Percentiles rank a stretch among this genome's conserved stretches.
phyloP scores from a whole-genome alignment of 2,113 vertebrate species.

The Tyrannus savana region DNA sequence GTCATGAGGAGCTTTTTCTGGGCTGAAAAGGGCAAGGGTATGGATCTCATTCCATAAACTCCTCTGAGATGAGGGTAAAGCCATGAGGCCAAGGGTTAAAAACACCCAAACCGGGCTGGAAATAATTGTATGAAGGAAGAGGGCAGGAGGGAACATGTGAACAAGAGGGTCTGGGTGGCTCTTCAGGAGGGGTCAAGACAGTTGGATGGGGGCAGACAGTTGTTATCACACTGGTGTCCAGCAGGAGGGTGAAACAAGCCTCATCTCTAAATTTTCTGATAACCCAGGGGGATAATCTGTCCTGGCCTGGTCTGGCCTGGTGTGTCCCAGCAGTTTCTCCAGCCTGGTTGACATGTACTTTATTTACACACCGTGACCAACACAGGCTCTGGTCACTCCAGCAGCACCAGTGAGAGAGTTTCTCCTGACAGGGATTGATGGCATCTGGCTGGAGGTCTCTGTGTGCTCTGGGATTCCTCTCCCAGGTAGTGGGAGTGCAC shows the following conservation, averaged over 20 bases:
- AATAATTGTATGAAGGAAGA: neutral
- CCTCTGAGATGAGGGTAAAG: neutral
- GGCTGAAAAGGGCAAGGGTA: constrained; percentile 43
- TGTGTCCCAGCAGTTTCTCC: neutral
- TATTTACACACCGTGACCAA: neutral
- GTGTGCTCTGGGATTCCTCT: neutral
- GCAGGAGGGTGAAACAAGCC: neutral
- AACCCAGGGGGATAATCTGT: neutral
- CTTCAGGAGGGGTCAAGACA: neutral
- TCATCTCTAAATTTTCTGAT: neutral
- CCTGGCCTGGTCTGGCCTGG: neutral
- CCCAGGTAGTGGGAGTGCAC: neutral
- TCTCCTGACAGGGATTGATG: neutral
- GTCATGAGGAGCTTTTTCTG: neutral
- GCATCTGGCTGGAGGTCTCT: neutral
- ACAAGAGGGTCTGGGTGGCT: neutral
- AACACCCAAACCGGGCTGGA: neutral
- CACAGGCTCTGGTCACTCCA: neutral
- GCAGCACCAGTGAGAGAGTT: neutral
- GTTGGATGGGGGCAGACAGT: neutral
- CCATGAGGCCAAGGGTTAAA: neutral
- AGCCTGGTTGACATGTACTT: neutral
- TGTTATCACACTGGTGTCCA: neutral
- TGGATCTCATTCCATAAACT: constrained; percentile 4
- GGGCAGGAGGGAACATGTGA: neutral